phyloP scores from a whole-genome alignment of 1,140 invertebrate species.

The Dufourea novaeangliae region DNA sequence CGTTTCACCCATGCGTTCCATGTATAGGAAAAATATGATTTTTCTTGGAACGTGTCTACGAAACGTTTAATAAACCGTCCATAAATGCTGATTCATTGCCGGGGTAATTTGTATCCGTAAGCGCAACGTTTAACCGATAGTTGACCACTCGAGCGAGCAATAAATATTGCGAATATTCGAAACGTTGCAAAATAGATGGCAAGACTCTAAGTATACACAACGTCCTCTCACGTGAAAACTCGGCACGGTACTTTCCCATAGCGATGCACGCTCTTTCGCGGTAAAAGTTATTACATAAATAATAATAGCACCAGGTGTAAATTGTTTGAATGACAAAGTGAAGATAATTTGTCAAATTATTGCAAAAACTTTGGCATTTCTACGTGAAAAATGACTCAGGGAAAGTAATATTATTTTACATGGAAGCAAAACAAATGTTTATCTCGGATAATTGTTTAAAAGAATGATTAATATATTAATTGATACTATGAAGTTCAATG shows the following conservation, averaged over 20 bases:
- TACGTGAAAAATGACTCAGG: no score
- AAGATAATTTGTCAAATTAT: no score
- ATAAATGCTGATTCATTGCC: slow-evolving; percentile 34
- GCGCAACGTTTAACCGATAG: neutral
- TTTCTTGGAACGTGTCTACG: neutral
- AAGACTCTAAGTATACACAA: neutral
- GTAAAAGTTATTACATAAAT: neutral
- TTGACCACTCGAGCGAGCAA: slow-evolving; percentile 15
- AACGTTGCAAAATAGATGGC: slow-evolving; percentile 27
- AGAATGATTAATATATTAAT: no score
- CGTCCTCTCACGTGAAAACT: slow-evolving; percentile 27
- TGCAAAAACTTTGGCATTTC: no score
- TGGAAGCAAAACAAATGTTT: no score
- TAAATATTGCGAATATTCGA: slow-evolving; percentile 44
- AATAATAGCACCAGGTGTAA: neutral
- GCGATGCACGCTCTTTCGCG: neutral
- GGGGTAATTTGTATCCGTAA: neutral
- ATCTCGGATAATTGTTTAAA: no score
- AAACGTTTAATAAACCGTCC: slow-evolving; percentile 29
- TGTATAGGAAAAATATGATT: neutral
- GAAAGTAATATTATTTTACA: no score
- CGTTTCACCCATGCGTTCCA: neutral
- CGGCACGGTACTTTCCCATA: slow-evolving; percentile 29
- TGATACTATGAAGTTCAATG: no score
- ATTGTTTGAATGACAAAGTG: neutral